phyloP scores from a whole-genome alignment of 2,113 vertebrate species.

The Ameiurus melas region DNA sequence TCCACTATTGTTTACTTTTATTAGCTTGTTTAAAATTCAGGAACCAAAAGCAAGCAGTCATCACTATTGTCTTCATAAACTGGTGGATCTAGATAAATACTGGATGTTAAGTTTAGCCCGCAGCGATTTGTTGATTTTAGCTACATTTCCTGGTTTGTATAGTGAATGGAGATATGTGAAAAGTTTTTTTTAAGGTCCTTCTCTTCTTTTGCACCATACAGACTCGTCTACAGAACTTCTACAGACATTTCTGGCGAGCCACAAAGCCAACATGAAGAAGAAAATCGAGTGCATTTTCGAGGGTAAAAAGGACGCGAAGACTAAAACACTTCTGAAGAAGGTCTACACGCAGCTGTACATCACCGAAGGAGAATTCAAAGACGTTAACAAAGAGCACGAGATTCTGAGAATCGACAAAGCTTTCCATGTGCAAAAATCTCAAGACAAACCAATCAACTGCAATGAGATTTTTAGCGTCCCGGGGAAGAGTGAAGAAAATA shows the following conservation, averaged over 20 bases:
- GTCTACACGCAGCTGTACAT: constrained; percentile 48
- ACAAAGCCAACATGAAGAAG: constrained; percentile 23
- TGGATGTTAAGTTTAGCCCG: too few species aligned
- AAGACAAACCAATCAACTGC: constrained; percentile 35
- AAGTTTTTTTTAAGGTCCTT: not conserved
- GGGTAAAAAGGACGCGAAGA: constrained; percentile 29
- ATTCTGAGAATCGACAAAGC: constrained; percentile 36
- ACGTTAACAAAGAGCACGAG: constrained; percentile 47
- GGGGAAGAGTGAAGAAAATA: not conserved
- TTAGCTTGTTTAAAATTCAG: too few species aligned
- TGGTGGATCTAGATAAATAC: too few species aligned
- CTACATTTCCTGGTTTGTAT: not conserved
- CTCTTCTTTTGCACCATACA: not conserved
- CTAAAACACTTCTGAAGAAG: constrained; percentile 28
- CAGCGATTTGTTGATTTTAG: not conserved
- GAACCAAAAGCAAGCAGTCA: too few species aligned
- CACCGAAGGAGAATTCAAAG: constrained; percentile 42
- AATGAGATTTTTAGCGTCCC: constrained; percentile 43
- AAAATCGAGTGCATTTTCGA: constrained; percentile 35
- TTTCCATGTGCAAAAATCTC: not conserved
- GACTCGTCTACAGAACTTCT: not conserved
- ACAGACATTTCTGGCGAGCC: not conserved
- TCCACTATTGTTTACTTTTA: too few species aligned
- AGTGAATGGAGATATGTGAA: not conserved
- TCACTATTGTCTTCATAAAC: too few species aligned